These are phyloP conservation scores for Xerus rutilus DNA, from an alignment of 2,797 vertebrate species.

Conservation along the genomic window DNA sequence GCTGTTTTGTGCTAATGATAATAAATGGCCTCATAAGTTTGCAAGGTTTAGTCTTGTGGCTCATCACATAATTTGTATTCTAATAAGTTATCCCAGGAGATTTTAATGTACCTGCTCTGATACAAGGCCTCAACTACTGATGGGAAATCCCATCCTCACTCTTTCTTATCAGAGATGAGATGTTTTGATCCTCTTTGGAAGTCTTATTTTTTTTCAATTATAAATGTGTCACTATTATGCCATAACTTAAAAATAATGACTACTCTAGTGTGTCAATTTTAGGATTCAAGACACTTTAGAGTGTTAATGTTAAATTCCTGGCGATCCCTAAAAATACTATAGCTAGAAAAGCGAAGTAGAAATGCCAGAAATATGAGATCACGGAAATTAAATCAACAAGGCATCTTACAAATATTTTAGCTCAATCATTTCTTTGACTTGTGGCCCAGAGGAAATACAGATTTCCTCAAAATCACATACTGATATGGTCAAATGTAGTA, in stretches of 20 bases:
- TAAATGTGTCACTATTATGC: background rate
- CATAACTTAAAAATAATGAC: background rate
- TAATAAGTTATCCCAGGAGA: background rate
- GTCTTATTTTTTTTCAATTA: background rate
- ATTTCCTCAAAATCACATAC: background rate
- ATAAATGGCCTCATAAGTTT: background rate
- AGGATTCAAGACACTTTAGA: background rate
- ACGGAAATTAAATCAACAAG: slow-evolving; percentile 42
- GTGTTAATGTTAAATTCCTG: background rate
- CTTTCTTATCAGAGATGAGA: background rate
- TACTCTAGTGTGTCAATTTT: background rate
- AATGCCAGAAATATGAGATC: background rate
- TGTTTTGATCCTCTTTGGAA: background rate
- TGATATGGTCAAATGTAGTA: background rate
- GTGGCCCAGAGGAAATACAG: background rate
- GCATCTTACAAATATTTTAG: slow-evolving; percentile 16
- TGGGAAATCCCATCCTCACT: background rate
- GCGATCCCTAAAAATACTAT: background rate
- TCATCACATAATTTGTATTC: slow-evolving; percentile 22
- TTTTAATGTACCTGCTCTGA: background rate
- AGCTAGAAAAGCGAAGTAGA: background rate
- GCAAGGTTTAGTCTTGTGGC: background rate
- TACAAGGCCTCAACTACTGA: background rate
- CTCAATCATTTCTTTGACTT: slow-evolving; percentile 5
- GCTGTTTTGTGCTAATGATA: background rate